Conservation (phyloP, 2,888 invertebrate genomes). For the Geophilus truncorum region DNA sequence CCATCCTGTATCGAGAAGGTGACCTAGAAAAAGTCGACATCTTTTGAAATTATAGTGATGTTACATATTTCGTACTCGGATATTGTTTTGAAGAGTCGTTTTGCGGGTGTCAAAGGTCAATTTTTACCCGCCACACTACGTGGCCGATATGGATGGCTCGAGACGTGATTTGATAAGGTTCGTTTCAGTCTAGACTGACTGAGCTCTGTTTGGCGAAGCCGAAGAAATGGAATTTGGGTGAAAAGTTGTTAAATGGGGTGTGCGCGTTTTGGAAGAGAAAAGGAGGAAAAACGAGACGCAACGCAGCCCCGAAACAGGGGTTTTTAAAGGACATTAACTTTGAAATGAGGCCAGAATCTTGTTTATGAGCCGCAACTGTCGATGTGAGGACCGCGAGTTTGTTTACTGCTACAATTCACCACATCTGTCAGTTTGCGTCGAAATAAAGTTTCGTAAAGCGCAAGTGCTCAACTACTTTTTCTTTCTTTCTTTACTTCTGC, state of each 20-base stretch:
- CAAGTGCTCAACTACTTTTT: too few species aligned
- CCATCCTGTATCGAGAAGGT: neutral
- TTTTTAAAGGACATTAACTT: conserved; percentile 20
- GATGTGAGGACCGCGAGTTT: conserved; percentile 4
- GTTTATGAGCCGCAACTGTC: conserved; percentile 10
- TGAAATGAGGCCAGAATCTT: neutral
- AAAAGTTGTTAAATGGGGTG: conserved; percentile 17
- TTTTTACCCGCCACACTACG: neutral
- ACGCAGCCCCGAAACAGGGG: neutral
- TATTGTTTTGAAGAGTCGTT: neutral
- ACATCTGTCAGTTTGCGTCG: conserved; percentile 1
- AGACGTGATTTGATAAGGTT: conserved; percentile 7
- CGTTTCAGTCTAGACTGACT: neutral
- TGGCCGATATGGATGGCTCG: neutral
- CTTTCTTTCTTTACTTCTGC: neutral
- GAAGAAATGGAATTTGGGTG: neutral
- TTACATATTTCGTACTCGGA: neutral
- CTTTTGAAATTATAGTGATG: conserved; percentile 4
- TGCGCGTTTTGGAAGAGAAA: neutral
- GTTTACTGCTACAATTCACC: conserved; percentile 12
- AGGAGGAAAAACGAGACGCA: conserved; percentile 4
- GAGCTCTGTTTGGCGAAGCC: neutral
- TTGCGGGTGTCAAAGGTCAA: neutral
- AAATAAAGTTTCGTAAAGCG: neutral
- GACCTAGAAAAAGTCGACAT: neutral